These are phyloP conservation scores for Thalassaphorura encarpata DNA, from an alignment of 1,140 invertebrate species.

Conservation along the genomic window DNA sequence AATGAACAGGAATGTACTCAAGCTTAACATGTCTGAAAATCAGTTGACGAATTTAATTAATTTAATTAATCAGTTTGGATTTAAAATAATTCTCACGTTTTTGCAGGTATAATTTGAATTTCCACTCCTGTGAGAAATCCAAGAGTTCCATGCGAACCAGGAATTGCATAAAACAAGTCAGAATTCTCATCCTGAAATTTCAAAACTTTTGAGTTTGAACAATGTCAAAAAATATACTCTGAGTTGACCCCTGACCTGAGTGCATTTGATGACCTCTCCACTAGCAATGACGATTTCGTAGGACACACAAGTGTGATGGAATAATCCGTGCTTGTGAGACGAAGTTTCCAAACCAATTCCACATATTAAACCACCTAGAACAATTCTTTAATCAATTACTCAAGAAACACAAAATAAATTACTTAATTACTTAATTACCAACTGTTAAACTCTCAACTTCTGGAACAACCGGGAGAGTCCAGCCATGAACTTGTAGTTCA, in stretches of 20 bases:
- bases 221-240: too few species aligned
- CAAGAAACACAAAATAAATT: too few species aligned
- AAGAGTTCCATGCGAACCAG: constrained; percentile 4
- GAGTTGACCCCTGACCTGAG: constrained; percentile 50
- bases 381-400: neutral
- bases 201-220: too few species aligned
- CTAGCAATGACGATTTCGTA: constrained; percentile 66
- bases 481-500: constrained; percentile 34
- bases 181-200: constrained; percentile 1
- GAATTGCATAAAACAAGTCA: constrained; percentile 11
- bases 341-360: constrained; percentile 73
- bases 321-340: constrained; percentile 63
- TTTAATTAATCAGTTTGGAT: too few species aligned
- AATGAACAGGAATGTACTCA: neutral
- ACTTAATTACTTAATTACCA: too few species aligned
- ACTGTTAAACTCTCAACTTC: neutral
- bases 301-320: constrained; percentile 64
- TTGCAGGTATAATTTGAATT: neutral
- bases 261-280: constrained; percentile 59
- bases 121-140: constrained; percentile 1
- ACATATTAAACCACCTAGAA: constrained; percentile 70
- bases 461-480: neutral
- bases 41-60: too few species aligned
- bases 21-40: constrained; percentile 39
- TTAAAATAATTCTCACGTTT: constrained; percentile 31